Base-by-base conservation (phyloP, 2,888 invertebrate genomes). In the Merodon equestris region DNA sequence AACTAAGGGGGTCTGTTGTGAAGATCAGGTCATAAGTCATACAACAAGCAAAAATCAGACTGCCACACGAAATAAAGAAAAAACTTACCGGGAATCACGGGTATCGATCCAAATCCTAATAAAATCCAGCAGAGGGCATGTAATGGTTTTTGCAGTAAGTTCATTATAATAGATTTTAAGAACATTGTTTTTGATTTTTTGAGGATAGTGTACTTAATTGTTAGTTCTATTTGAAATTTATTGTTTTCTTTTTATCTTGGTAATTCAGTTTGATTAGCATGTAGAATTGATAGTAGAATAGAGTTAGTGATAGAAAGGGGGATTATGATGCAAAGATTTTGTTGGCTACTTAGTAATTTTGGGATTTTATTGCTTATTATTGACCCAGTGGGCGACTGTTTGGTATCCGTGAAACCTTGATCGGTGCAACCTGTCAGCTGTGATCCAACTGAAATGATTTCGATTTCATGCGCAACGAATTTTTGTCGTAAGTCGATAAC, bases 81-180 rank as follows among this genome's bases (percentile, higher is more conserved):
- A 56, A 44, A 79, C 83, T 83, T 81, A 83, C 83, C 83, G 82
- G 83, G 83, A 61, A 83, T 60, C 57, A 81, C 74, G 36, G 83
- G 81, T 72, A 83, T 60, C 51, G 83, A 82, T 82, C 82, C 83
- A 56, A 83, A 82, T 82, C 83, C 83, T 74, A 83, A 66, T 81
- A 82, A 73, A 79, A 83, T 83, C 83, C 83, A 83, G 61, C 74
- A 79, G 68, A 79, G 74, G 74, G 74, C 79, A 79, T 79, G 79
- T 14, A 79, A 74, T 74, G 79, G 79, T 79, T 74, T 68, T 68
- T 79, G 79, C 74, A 74, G 68, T 79, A 74, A 73, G 68, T 79
- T 79, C 79, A 79, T 79, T 70, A 74, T 79, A 64, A 79, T 70
- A 56, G 74, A 64, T 74, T 79, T 79, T 38, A 79, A 74, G 50